These are phyloP conservation scores for Drosophila nr. medialis DNA, from an alignment of 2,888 invertebrate genomes.

Conservation along the genomic window DNA sequence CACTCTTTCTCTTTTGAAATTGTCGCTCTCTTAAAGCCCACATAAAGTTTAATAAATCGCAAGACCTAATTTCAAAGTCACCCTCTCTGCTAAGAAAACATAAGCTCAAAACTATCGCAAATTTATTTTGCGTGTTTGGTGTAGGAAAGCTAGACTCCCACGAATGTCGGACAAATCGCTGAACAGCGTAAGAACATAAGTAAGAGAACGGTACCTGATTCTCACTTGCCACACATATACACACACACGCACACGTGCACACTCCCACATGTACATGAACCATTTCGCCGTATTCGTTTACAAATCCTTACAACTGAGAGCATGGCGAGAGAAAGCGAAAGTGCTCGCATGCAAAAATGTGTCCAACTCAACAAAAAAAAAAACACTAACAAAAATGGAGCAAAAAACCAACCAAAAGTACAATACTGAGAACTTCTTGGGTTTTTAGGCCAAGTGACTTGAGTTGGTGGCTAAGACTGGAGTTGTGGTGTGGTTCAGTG, in stretches of 20 bases:
- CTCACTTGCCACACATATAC: constrained; percentile 18
- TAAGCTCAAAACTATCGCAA: constrained; percentile 41
- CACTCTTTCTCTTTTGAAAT: constrained; percentile 29
- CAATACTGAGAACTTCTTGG: constrained; percentile 49
- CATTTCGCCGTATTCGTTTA: constrained; percentile 28
- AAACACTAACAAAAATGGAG: constrained; percentile 24
- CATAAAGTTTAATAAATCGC: constrained; percentile 25
- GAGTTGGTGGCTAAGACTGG: constrained; percentile 18
- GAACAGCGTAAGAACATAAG: constrained; percentile 25
- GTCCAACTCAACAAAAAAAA: constrained; percentile 38
- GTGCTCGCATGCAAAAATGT: constrained; percentile 73
- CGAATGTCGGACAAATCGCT: constrained; percentile 49
- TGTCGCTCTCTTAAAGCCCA: constrained; percentile 35
- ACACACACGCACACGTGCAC: constrained; percentile 2
- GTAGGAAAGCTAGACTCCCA: constrained; percentile 49
- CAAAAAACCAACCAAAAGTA: constrained; percentile 52
- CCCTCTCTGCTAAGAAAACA: background rate
- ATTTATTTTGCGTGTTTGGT: constrained; percentile 60
- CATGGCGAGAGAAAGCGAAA: constrained; percentile 53
- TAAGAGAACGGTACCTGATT: constrained; percentile 37
- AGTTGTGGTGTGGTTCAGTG: background rate
- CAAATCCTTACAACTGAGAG: constrained; percentile 27
- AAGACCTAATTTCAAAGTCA: constrained; percentile 47
- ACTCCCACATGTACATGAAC: constrained; percentile 4
- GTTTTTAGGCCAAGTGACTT: constrained; percentile 74